Evolutionary conservation across 2,113 vertebrate genomes (phyloP), one percentile per base, ranked within the genome.

Genomic region (Cichladusa arquata): DNA sequence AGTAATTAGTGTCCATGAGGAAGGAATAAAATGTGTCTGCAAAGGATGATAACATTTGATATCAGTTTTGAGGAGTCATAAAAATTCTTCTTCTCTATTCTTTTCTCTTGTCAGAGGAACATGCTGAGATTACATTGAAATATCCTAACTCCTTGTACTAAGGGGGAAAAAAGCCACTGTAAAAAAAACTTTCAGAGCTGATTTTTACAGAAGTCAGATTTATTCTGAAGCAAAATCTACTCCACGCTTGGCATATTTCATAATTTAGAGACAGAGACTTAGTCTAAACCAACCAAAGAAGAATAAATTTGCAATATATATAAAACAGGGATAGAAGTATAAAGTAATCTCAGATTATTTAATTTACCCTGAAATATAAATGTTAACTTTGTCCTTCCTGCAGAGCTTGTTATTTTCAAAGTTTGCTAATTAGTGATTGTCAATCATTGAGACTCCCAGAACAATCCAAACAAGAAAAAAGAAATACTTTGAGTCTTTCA

Each of bases 121-220:
- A 1, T 61, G 26, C 20, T 61, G 19, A 69, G 57, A 54, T 69
- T 38, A 33, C 28, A 34, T 8, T 72, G 31, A 53, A 61, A 29
- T 16, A 45, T 31, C 5, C 3, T 40, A 9, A 67, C 56, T 70
- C 20, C 25, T 42, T 51, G 12, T 12, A 47, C 38, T 54, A 23
- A 25, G 11, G 10, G 23, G 8, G 0, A 1, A 3, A n/a, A 78
- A 89, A 72, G 3, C 0, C 4, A 18, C 4, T 61, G 7, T 14
- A 54, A 66, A 79, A 84, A 45, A 81, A 84, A 11, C 2, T n/a
- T 40, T 38, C 36, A 85, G 40, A 26, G 14, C 11, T 47, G 23
- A 65, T 44, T 73, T 88, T 74, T 26, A 54, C 10, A 62, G 24
- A 72, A 87, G 25, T 38, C 28, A 45, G 16, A n/a, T 90, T 82